Conservation (phyloP, 64 coral and sea anemone species). For the Actinia equina region DNA sequence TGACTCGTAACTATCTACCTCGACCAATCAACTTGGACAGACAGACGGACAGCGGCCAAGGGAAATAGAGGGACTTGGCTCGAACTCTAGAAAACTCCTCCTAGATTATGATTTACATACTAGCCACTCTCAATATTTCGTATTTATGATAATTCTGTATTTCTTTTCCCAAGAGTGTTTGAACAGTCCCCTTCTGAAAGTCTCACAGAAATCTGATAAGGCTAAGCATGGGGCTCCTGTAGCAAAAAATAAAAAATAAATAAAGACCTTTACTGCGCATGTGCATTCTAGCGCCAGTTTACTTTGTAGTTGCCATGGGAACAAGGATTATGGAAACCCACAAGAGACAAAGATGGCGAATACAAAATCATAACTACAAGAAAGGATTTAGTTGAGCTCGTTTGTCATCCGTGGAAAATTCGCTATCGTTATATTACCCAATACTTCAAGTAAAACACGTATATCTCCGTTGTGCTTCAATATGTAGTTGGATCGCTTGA, state of each 20-base stretch:
- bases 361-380: not conserved
- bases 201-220: no score
- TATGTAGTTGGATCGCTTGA: not conserved
- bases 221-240: not conserved
- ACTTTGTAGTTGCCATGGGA: conserved; percentile 23
- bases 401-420: conserved; percentile 3
- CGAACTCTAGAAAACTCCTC: no score
- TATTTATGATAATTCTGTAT: no score
- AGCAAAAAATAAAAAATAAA: not conserved
- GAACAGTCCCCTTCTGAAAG: no score
- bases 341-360: conserved; percentile 39
- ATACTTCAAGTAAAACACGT: conserved; percentile 1
- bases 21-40: no score
- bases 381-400: conserved; percentile 12
- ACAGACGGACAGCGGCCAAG: no score
- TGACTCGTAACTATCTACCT: no score
- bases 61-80: no score
- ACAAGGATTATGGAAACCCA: conserved; percentile 30
- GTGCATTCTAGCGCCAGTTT: not conserved
- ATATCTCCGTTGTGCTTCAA: not conserved
- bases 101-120: no score
- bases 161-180: no score
- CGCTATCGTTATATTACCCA: not conserved
- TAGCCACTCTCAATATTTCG: no score
- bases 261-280: not conserved